Base-by-base conservation (phyloP, 2,888 invertebrate species). In the Hipparchia sbordonii region DNA sequence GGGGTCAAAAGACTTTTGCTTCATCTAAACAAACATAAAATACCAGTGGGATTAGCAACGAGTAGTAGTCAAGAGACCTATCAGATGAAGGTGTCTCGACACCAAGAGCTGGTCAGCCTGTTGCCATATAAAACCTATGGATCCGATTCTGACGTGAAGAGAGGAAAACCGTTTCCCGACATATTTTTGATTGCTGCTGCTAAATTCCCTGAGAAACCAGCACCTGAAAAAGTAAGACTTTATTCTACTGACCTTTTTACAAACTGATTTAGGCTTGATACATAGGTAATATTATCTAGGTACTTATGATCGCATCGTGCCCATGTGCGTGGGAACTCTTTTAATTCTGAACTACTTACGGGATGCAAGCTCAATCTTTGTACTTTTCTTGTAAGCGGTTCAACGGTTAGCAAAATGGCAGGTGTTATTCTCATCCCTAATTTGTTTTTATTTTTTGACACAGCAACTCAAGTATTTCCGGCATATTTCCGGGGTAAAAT, bases 91-190 rank as follows among this genome's bases (percentile, higher is more conserved):
- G 95, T 95, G 0, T 85, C 88, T 12, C 94, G 95, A 46, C 96
- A 97, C 83, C 95, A 96, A 81, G 95, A 95, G 39, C 84, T 97
- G 10, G 97, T 97, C 82, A 85, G 93, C 6, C 83, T 96, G 65
- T 95, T 97, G 72, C 84, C 95, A 70, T 97, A 97, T 83, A 95
- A 96, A 77, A 97, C 98, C 0, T 95, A 96, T 80, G 97, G 97
- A 0, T 96, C 96, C 13, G 98, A 99, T 85, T 96, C 97, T 0
- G 97, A 97, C 69, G 97, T 98, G 1, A 96, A 96, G 83, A 89
- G 94, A 62, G 98, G 98, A 0, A 98, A 99, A 92, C 98, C 98
- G 0, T 95, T 95, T 57, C 98, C 98, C 0, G 98, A 98, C 85
- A 96, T 97, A 79, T 99, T 98, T 85, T 85, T 96, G 2, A 95